Evolutionary conservation across 2,797 vertebrate genomes (phyloP).

Genomic region (Acomys russatus): DNA sequence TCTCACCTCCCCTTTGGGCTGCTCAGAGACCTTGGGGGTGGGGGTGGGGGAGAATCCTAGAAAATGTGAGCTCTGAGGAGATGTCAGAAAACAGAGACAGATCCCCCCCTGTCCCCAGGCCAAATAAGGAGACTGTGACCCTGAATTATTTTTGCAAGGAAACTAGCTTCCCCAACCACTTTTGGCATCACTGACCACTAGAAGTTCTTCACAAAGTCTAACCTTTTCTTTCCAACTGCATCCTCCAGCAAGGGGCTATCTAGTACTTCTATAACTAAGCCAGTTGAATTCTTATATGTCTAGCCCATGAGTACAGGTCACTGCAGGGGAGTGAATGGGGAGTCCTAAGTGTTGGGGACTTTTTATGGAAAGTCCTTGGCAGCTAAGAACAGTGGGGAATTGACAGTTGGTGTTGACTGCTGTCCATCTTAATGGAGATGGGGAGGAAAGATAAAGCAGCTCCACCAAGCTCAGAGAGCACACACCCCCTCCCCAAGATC

Average conservation of each 20-base stretch:
- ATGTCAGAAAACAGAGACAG: neutral
- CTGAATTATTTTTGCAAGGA: neutral
- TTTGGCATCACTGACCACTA: neutral
- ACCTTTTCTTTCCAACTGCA: neutral
- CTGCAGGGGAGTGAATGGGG: too few relatives aligned
- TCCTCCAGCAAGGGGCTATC: neutral
- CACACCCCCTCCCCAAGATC: too few relatives aligned
- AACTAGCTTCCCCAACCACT: neutral
- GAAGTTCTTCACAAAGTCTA: neutral
- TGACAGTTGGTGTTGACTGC: neutral
- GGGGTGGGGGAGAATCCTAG: neutral
- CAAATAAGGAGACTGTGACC: neutral
- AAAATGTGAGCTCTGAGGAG: slow-evolving; percentile 4
- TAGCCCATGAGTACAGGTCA: neutral
- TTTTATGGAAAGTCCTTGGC: neutral
- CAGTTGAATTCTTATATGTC: neutral
- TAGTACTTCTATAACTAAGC: neutral
- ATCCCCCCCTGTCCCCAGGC: neutral
- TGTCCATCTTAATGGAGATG: neutral
- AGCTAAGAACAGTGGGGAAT: neutral
- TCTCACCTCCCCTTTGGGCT: neutral
- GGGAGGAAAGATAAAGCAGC: neutral
- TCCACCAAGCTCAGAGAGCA: neutral
- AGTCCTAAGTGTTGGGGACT: neutral
- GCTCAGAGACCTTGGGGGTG: neutral